These are phyloP conservation scores for Tetheella fluctuosa DNA, from an alignment of 2,888 invertebrate genomes.

Conservation along the genomic window DNA sequence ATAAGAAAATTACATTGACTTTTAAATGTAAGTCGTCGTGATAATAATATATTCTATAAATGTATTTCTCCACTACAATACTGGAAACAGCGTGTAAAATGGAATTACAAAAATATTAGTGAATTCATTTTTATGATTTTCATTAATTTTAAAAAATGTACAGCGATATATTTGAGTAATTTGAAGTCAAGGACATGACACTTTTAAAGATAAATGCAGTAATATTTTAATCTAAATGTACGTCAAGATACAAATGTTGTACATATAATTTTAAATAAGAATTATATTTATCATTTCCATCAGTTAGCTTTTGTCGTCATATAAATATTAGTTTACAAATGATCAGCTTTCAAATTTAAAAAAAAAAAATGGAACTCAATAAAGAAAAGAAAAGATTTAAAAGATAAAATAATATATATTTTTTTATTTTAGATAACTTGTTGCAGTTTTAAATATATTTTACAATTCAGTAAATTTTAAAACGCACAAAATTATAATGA, in stretches of 20 bases:
- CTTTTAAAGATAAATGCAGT: not conserved
- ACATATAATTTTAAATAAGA: not conserved
- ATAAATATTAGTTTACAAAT: not conserved
- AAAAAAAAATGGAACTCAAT: not conserved
- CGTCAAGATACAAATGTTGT: not conserved
- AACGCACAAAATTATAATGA: not conserved
- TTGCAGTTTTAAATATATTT: too few relatives aligned
- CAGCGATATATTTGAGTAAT: not conserved
- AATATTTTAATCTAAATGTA: not conserved
- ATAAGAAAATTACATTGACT: slow-evolving; percentile 22
- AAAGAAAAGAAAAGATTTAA: too few relatives aligned
- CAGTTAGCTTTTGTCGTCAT: slow-evolving; percentile 3
- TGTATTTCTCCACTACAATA: slow-evolving; percentile 20
- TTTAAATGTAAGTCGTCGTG: slow-evolving; percentile 23
- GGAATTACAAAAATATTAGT: slow-evolving; percentile 55
- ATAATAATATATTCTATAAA: slow-evolving; percentile 16
- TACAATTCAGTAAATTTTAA: not conserved
- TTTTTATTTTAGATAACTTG: too few relatives aligned
- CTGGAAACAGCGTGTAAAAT: slow-evolving; percentile 44
- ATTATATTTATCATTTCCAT: not conserved
- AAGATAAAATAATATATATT: not conserved
- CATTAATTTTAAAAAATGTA: slow-evolving; percentile 10
- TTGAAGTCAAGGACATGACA: not conserved
- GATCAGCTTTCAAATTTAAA: not conserved
- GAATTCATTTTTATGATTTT: slow-evolving; percentile 31